These are phyloP conservation scores for Acanthosoma haemorrhoidale DNA, from an alignment of 2,888 invertebrate species.

Conservation along the genomic window DNA sequence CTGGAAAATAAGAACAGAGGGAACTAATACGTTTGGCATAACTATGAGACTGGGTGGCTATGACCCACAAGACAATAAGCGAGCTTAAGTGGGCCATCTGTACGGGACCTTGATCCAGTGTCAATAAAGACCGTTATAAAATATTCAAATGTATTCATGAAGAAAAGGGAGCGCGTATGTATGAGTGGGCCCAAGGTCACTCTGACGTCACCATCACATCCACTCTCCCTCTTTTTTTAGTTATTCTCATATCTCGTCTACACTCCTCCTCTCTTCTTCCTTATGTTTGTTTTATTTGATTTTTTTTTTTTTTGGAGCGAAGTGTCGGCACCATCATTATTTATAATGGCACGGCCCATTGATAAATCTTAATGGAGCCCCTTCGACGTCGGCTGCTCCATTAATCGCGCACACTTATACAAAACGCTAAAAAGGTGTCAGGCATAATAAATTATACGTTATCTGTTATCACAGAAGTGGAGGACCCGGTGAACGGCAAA, in stretches of 20 bases:
- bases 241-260: neutral
- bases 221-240: neutral
- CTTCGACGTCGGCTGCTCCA: too few species aligned
- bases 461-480: too few species aligned
- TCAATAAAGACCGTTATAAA: conserved; percentile 32
- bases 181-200: conserved; percentile 14
- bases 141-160: conserved; percentile 35
- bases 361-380: neutral
- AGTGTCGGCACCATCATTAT: neutral
- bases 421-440: too few species aligned
- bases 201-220: neutral
- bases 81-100: conserved; percentile 14
- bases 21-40: too few species aligned
- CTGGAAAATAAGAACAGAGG: too few species aligned
- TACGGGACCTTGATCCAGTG: conserved; percentile 20
- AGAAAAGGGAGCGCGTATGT: conserved; percentile 23
- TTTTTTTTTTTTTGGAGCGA: neutral
- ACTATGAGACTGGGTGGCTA: too few species aligned
- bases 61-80: neutral
- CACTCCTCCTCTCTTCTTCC: neutral
- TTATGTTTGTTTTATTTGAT: neutral
- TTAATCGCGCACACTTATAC: too few species aligned
- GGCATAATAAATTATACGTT: too few species aligned
- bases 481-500: too few species aligned
- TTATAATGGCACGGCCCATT: neutral